Conservation (phyloP, 2,113 vertebrate genomes). For the Channa argus region DNA sequence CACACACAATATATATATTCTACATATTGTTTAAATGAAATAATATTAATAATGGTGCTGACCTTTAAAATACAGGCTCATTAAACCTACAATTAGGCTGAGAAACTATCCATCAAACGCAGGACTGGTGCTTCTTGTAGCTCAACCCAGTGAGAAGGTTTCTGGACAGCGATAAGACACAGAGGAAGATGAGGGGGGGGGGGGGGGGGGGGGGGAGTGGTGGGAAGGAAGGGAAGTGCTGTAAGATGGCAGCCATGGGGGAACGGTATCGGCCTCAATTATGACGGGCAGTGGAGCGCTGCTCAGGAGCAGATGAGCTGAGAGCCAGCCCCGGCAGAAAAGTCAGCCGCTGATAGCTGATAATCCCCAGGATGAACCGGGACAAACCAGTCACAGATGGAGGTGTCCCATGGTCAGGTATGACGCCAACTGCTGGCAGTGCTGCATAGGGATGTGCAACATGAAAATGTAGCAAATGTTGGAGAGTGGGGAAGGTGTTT, state of each 20-base stretch:
- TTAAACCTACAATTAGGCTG: constrained; percentile 7
- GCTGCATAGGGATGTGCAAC: constrained; percentile 5
- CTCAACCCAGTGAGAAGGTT: constrained; percentile 29
- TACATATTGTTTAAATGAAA: too few species aligned
- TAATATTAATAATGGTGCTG: background rate
- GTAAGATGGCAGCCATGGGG: constrained; percentile 72
- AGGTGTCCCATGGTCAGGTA: constrained; percentile 59
- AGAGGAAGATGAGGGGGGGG: constrained; percentile 25
- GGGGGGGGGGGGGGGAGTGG: background rate
- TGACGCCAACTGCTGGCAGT: constrained; percentile 34
- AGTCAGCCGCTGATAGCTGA: constrained; percentile 74
- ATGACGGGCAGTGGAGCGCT: constrained; percentile 79
- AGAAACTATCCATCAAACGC: constrained; percentile 15
- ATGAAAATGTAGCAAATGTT: constrained; percentile 22
- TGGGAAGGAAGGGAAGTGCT: constrained; percentile 9
- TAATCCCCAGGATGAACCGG: constrained; percentile 72
- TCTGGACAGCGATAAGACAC: constrained; percentile 58
- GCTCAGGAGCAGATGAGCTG: constrained; percentile 76
- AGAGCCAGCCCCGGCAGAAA: constrained; percentile 63
- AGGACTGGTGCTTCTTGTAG: constrained; percentile 8
- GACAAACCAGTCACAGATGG: constrained; percentile 67
- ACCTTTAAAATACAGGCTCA: constrained; percentile 6
- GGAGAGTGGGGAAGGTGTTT: background rate
- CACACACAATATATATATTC: too few species aligned
- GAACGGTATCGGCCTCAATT: constrained; percentile 81